A percentile compares a stretch with the other conserved stretches of the same genome.
These are phyloP conservation scores for Teinopalpus imperialis DNA, from an alignment of 2,888 invertebrate species.

Conservation along the genomic window DNA sequence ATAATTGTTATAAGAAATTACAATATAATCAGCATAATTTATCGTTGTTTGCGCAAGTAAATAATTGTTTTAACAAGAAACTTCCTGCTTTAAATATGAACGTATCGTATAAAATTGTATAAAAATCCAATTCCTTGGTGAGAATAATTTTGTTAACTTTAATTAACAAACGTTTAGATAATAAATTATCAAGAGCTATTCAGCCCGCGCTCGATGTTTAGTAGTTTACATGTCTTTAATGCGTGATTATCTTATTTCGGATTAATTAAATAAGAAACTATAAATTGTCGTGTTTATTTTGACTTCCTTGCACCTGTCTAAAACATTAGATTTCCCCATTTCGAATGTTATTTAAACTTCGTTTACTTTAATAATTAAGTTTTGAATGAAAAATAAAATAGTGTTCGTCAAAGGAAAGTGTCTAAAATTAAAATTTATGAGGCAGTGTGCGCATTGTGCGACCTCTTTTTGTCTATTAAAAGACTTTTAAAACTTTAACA, in stretches of 20 bases:
- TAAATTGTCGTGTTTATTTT: conserved; percentile 24
- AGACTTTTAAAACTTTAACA: not conserved
- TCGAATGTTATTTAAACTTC: not conserved
- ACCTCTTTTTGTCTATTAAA: conserved; percentile 1
- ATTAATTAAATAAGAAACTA: conserved; percentile 24
- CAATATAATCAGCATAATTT: conserved; percentile 23
- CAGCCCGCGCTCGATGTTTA: conserved; percentile 10
- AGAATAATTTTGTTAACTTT: conserved; percentile 26
- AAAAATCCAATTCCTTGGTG: conserved; percentile 25
- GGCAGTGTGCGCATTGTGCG: not conserved
- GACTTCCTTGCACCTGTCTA: conserved; percentile 26
- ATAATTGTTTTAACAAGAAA: conserved; percentile 22
- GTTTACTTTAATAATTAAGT: conserved; percentile 15
- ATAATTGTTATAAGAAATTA: conserved; percentile 24
- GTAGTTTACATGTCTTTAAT: conserved; percentile 17
- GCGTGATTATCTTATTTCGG: conserved; percentile 22
- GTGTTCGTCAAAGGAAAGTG: not conserved
- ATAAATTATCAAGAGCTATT: conserved; percentile 15
- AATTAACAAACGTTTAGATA: conserved; percentile 15
- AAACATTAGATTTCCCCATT: not conserved
- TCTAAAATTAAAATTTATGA: conserved; percentile 15
- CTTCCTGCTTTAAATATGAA: conserved; percentile 18
- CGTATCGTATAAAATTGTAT: conserved; percentile 10
- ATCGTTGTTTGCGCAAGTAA: conserved; percentile 25
- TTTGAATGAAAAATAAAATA: conserved; percentile 1